Conservation (phyloP, 2,113 vertebrate genomes). For the Indri indri region DNA sequence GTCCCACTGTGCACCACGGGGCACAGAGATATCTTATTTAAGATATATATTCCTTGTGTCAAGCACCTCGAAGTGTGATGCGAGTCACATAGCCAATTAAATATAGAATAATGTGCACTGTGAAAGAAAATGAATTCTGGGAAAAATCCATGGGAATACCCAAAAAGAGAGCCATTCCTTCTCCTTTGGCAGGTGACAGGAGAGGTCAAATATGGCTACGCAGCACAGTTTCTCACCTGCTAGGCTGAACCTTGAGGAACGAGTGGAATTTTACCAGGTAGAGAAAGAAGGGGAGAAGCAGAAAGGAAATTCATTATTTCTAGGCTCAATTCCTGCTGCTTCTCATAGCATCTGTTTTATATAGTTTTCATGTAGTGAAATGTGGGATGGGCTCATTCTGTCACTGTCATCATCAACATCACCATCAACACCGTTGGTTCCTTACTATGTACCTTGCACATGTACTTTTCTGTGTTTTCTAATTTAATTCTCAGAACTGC, state of each 20-base stretch:
- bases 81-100: background rate
- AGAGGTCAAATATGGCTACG: background rate
- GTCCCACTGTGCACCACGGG: background rate
- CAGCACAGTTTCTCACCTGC: background rate
- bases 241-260: background rate
- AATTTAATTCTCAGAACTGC: background rate
- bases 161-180: background rate
- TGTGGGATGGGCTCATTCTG: accelerated
- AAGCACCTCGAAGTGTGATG: background rate
- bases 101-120: background rate
- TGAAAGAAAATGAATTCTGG: background rate
- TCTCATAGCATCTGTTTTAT: background rate
- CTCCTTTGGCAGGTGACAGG: background rate
- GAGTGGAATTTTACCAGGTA: background rate
- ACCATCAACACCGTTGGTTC: background rate
- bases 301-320: background rate
- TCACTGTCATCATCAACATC: too few relatives aligned
- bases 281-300: background rate
- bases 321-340: background rate
- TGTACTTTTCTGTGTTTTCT: background rate
- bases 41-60: background rate
- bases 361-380: background rate
- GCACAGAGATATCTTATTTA: background rate
- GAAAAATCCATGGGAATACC: background rate
- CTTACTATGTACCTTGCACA: background rate